phyloP scores from a whole-genome alignment of 2,888 invertebrate species.

The Cataglyphis cursor region DNA sequence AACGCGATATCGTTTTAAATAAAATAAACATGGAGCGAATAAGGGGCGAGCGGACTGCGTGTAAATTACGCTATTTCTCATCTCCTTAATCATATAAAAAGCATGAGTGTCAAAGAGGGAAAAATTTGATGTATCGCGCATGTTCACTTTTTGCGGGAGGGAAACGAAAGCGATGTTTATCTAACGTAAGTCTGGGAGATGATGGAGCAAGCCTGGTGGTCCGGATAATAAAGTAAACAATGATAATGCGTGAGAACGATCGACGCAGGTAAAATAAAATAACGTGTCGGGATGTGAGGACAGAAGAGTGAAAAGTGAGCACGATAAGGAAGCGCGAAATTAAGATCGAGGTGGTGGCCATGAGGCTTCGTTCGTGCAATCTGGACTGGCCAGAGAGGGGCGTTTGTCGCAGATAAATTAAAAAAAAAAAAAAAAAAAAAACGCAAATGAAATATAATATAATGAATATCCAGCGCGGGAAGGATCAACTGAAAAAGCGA shows the following conservation, averaged over 20 bases:
- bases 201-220: constrained; percentile 42
- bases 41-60: constrained; percentile 81
- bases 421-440: not conserved
- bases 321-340: constrained; percentile 55
- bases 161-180: constrained; percentile 11
- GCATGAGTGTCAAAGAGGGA: constrained; percentile 41
- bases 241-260: not conserved
- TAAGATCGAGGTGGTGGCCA: constrained; percentile 76
- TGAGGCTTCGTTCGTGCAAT: constrained; percentile 81
- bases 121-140: constrained; percentile 45
- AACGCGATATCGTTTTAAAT: constrained; percentile 39
- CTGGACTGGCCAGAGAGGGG: constrained; percentile 56
- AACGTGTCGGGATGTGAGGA: not conserved
- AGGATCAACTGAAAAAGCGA: constrained; percentile 43
- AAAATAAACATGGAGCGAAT: constrained; percentile 72
- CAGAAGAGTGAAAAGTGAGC: constrained; percentile 49
- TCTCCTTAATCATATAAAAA: constrained; percentile 70
- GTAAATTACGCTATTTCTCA: constrained; percentile 74
- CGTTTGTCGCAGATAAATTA: constrained; percentile 57
- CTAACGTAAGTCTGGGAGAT: constrained; percentile 11
- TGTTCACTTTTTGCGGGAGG: constrained; percentile 19
- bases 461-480: constrained; percentile 8
- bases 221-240: not conserved
- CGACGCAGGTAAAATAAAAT: too few relatives aligned
- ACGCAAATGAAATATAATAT: constrained; percentile 50